Percentiles rank a stretch among this genome's conserved stretches.
phyloP scores from a whole-genome alignment of 2,113 vertebrate genomes.

The Malurus cyaneus region DNA sequence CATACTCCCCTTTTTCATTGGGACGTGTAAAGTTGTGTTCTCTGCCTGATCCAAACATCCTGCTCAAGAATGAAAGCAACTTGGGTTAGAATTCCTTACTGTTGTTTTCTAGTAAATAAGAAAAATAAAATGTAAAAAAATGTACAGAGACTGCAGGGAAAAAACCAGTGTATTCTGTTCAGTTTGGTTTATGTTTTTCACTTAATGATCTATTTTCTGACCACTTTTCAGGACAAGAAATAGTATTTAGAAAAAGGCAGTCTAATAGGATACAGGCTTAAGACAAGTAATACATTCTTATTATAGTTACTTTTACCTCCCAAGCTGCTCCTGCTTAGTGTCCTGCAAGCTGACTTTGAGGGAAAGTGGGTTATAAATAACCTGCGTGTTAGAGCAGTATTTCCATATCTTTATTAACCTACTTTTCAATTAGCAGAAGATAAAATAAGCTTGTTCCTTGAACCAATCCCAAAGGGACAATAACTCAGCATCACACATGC shows the following conservation, averaged over 20 bases:
- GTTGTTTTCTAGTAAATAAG: neutral
- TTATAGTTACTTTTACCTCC: neutral
- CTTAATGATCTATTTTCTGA: neutral
- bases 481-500: neutral
- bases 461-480: neutral
- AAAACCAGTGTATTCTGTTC: neutral
- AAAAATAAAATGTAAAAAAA: neutral
- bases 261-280: neutral
- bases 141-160: neutral
- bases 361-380: constrained; percentile 32
- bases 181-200: neutral
- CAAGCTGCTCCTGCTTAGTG: neutral
- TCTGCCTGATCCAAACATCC: constrained; percentile 99
- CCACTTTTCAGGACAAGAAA: neutral
- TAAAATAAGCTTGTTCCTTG: constrained; percentile 24
- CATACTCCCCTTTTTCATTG: constrained; percentile 97
- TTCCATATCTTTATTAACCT: constrained; percentile 32
- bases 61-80: constrained; percentile 30
- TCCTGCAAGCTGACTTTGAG: neutral
- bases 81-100: neutral
- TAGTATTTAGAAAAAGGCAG: neutral
- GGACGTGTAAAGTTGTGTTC: constrained; percentile 98
- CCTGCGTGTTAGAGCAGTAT: neutral
- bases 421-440: constrained; percentile 19
- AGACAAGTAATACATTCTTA: neutral